Conservation (phyloP, 2,113 vertebrate genomes). For the Crocuta crocuta region DNA sequence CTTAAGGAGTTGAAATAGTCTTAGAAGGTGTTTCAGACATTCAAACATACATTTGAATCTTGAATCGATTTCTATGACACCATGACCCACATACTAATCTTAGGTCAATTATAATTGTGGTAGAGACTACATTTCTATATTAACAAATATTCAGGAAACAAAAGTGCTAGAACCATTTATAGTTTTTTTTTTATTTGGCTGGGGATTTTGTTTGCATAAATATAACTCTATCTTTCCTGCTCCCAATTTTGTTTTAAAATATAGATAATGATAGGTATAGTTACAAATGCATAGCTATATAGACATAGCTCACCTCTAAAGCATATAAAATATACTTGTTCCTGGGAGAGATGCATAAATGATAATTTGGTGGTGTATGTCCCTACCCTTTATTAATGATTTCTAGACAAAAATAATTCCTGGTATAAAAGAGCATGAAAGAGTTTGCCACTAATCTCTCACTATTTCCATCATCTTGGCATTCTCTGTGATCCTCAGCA, state of each 20-base stretch:
- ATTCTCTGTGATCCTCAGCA: background rate
- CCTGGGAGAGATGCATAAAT: background rate
- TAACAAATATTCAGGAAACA: background rate
- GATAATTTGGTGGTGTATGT: background rate
- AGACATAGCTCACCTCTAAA: background rate
- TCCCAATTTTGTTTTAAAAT: background rate
- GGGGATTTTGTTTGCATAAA: background rate
- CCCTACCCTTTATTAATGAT: background rate
- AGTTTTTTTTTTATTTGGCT: background rate
- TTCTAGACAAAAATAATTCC: background rate
- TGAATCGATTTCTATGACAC: background rate
- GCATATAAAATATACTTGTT: background rate
- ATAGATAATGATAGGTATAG: background rate
- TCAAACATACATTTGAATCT: background rate
- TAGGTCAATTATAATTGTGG: background rate
- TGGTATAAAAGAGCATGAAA: background rate
- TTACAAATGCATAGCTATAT: background rate
- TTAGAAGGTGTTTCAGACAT: background rate
- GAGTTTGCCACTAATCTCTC: background rate
- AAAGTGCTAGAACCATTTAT: background rate
- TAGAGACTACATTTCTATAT: background rate
- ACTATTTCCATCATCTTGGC: background rate
- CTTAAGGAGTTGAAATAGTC: background rate
- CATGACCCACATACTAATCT: fast-evolving
- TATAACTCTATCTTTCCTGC: background rate